Conservation (phyloP, 2,888 invertebrate species). For the Cantharis lateralis region DNA sequence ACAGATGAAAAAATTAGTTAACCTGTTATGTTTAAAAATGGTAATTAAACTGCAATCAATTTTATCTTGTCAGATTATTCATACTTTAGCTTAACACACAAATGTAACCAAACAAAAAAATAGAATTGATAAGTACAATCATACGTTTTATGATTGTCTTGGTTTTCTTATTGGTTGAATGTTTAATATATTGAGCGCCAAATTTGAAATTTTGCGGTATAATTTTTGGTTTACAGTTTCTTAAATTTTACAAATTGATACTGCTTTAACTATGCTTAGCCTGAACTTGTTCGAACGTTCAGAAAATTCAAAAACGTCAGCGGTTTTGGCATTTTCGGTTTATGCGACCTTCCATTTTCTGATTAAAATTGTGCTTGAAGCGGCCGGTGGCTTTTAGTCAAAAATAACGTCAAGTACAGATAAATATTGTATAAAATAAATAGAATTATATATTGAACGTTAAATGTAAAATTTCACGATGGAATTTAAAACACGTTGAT, state of each 20-base stretch:
- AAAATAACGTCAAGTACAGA: neutral
- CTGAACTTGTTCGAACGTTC: neutral
- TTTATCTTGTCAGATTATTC: neutral
- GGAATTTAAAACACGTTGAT: neutral
- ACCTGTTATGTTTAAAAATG: neutral
- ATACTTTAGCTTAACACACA: neutral
- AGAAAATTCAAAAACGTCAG: neutral
- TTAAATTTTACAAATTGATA: neutral
- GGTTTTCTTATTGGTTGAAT: neutral
- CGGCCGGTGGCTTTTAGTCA: neutral
- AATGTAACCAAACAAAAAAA: neutral
- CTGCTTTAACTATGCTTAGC: neutral
- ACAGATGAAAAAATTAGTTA: neutral
- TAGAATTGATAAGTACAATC: neutral
- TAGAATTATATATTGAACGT: neutral
- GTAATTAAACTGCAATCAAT: neutral
- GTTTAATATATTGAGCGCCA: neutral
- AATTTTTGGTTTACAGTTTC: neutral
- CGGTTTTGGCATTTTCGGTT: neutral
- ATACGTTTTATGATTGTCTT: neutral
- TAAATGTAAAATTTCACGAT: neutral
- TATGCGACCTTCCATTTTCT: neutral
- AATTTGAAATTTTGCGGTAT: neutral
- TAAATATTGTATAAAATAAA: no score
- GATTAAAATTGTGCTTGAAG: neutral